phyloP scores from a whole-genome alignment of 2,797 vertebrate species.

The Coendou prehensilis region DNA sequence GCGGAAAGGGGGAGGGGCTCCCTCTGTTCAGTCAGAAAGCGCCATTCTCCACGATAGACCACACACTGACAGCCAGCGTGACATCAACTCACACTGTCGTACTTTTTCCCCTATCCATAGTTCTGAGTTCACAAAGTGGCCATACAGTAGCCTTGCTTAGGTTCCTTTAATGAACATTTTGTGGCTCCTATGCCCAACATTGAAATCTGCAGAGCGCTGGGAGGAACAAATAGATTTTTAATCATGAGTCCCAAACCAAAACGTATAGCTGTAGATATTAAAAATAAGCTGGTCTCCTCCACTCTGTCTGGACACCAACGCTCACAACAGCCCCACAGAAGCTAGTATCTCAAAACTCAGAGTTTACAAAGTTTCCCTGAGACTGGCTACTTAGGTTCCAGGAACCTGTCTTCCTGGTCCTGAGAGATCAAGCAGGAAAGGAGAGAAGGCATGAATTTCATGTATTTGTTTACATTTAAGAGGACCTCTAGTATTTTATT shows the following conservation, averaged over 20 bases:
- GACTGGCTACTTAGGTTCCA: conserved; percentile 25
- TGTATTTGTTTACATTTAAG: conserved; percentile 79
- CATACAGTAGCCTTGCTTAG: conserved; percentile 89
- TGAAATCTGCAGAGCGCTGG: conserved; percentile 87
- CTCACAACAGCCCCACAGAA: conserved; percentile 8
- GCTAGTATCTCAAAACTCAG: conserved; percentile 65
- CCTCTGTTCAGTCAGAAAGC: conserved; percentile 93
- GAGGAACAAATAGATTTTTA: conserved; percentile 81
- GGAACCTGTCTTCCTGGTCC: conserved; percentile 22
- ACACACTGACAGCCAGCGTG: conserved; percentile 99
- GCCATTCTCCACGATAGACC: conserved; percentile 95
- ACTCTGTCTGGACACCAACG: background rate
- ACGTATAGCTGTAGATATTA: conserved; percentile 58
- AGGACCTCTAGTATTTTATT: conserved; percentile 81
- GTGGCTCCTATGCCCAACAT: conserved; percentile 88
- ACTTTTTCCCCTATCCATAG: conserved; percentile 90
- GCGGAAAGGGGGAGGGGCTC: conserved; percentile 90
- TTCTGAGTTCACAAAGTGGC: conserved; percentile 91
- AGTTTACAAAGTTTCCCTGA: conserved; percentile 71
- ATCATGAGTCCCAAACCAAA: conserved; percentile 84
- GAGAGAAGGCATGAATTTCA: conserved; percentile 68
- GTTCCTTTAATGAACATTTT: conserved; percentile 91
- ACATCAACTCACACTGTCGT: conserved; percentile 93
- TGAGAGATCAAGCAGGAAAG: conserved; percentile 44
- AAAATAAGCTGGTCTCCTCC: conserved; percentile 56